These are phyloP conservation scores for Polyommatus iphigenia DNA, from an alignment of 2,888 invertebrate genomes.

Conservation along the genomic window DNA sequence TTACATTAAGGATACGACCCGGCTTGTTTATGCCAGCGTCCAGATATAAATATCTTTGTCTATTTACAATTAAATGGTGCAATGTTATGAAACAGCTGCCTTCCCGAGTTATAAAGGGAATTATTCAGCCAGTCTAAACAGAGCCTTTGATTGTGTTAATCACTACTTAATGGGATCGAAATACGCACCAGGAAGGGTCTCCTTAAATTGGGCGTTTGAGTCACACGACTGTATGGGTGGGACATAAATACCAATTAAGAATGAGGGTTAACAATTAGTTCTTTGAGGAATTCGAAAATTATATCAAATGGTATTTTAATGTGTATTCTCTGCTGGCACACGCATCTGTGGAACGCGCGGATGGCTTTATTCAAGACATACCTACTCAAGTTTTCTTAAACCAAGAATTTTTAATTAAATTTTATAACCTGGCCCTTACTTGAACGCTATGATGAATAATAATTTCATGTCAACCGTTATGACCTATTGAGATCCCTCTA, in stretches of 20 bases:
- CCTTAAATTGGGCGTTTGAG: conserved; percentile 51
- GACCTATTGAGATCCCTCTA: neutral
- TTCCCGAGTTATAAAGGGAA: conserved; percentile 70
- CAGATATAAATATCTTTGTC: conserved; percentile 79
- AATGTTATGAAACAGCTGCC: conserved; percentile 76
- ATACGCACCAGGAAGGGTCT: conserved; percentile 45
- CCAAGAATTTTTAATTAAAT: neutral
- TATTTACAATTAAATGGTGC: conserved; percentile 76
- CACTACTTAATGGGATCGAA: conserved; percentile 40
- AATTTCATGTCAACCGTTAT: neutral
- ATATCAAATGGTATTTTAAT: conserved; percentile 45
- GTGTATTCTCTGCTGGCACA: neutral
- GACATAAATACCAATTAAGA: conserved; percentile 74
- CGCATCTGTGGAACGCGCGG: neutral
- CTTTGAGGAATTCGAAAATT: conserved; percentile 41
- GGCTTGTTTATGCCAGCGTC: conserved; percentile 66
- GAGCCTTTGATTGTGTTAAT: conserved; percentile 50
- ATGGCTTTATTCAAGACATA: neutral
- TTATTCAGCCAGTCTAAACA: conserved; percentile 58
- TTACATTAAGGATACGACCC: conserved; percentile 68
- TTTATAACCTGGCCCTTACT: neutral
- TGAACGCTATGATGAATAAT: neutral
- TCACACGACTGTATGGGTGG: conserved; percentile 55
- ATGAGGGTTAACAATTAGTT: conserved; percentile 59
- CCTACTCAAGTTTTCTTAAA: neutral